Evolutionary conservation across 2,113 vertebrate genomes (phyloP).

Genomic region (Pontoporia blainvillei): DNA sequence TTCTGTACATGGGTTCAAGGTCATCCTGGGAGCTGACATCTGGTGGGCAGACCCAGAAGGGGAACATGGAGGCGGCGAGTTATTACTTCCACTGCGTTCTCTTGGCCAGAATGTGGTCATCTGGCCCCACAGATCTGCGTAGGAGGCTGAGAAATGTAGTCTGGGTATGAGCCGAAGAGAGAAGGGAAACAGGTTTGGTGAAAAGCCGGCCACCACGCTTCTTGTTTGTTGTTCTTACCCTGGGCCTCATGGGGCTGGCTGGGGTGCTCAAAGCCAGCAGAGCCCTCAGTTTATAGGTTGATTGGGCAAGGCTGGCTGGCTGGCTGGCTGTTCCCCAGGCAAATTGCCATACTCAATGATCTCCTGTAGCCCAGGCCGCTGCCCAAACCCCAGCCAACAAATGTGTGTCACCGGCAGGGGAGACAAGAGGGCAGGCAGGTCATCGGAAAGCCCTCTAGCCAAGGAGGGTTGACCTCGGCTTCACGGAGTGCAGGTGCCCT

Average conservation of each 20-base stretch:
- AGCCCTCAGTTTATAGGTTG: background rate
- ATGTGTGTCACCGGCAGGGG: fast-evolving
- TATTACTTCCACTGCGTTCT: fast-evolving
- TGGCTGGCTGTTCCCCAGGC: background rate
- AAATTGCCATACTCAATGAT: background rate
- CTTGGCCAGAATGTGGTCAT: background rate
- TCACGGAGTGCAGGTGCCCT: fast-evolving
- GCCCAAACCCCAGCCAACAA: background rate
- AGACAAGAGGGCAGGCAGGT: background rate
- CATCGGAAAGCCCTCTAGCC: background rate
- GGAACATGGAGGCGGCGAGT: background rate
- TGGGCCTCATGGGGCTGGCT: fast-evolving
- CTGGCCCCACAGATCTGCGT: fast-evolving
- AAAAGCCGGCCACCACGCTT: background rate
- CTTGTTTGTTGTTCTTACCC: background rate
- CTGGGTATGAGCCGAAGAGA: background rate
- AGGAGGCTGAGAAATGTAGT: background rate
- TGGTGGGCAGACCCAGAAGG: background rate
- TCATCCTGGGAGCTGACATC: background rate
- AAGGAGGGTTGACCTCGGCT: background rate
- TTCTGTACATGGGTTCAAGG: background rate
- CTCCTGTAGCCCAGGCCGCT: background rate
- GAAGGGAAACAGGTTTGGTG: background rate
- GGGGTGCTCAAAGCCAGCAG: background rate
- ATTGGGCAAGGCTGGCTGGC: background rate